Percentiles rank a stretch among this genome's conserved stretches.
These are phyloP conservation scores for Meteorus cinctellus DNA, from an alignment of 2,888 invertebrate genomes.

Conservation along the genomic window DNA sequence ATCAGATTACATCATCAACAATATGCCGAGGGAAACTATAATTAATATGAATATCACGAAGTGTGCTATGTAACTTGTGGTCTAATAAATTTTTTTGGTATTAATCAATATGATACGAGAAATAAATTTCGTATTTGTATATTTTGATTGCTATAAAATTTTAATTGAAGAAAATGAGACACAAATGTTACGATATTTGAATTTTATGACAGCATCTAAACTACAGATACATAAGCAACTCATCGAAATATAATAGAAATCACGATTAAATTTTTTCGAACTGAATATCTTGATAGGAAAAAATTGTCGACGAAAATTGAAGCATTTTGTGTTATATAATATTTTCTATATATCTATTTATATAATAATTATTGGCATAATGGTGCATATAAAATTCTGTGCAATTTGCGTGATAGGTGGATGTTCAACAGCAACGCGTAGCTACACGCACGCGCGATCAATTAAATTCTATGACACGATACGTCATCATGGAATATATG, in stretches of 20 bases:
- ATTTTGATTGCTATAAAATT: too few relatives aligned
- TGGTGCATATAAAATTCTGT: slow-evolving; percentile 15
- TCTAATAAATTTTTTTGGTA: neutral
- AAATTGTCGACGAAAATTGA: neutral
- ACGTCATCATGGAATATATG: slow-evolving; percentile 18
- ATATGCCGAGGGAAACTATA: slow-evolving; percentile 1
- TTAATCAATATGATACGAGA: neutral
- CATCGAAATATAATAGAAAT: too few relatives aligned
- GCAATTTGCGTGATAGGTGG: slow-evolving; percentile 46
- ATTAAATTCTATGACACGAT: slow-evolving; percentile 64
- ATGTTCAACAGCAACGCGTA: slow-evolving; percentile 26
- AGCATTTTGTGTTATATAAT: neutral
- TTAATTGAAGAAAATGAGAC: too few relatives aligned
- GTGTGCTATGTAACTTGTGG: neutral
- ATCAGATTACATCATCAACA: neutral
- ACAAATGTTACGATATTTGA: too few relatives aligned
- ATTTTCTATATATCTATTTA: too few relatives aligned
- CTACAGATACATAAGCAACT: too few relatives aligned
- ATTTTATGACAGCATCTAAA: too few relatives aligned
- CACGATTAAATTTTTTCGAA: too few relatives aligned
- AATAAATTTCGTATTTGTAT: too few relatives aligned
- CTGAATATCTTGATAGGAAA: too few relatives aligned
- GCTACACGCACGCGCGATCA: slow-evolving; percentile 63
- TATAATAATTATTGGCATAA: neutral
- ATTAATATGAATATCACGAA: neutral